A percentile compares a stretch with the other conserved stretches of the same genome.
phyloP scores from a whole-genome alignment of 64 coral and sea anemone species.

The Actinia tenebrosa region DNA sequence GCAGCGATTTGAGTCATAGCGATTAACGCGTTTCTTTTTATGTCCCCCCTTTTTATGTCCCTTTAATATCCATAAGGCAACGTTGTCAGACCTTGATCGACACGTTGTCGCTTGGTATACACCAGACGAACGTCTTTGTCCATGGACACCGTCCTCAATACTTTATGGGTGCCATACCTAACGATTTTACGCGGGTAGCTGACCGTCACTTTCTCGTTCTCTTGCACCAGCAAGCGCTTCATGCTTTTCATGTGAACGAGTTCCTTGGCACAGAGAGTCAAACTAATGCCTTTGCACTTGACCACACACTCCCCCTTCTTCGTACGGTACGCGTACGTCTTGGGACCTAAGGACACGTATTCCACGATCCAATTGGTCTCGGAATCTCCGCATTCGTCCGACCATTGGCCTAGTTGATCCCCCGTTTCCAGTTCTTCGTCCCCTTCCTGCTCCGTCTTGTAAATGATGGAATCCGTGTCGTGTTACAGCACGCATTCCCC shows the following conservation, averaged over 20 bases:
- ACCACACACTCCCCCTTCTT: not conserved
- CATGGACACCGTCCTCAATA: not conserved
- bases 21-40: no score
- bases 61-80: no score
- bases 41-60: no score
- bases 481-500: conserved; percentile 2
- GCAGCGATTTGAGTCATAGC: no score
- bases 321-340: not conserved
- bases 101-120: not conserved
- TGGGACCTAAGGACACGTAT: not conserved
- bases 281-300: not conserved
- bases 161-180: not conserved
- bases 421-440: not conserved
- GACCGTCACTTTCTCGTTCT: not conserved
- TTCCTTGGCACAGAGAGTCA: not conserved
- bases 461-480: conserved; percentile 27
- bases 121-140: not conserved
- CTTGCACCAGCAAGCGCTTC: not conserved
- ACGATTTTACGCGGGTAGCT: not conserved
- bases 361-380: not conserved
- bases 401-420: not conserved
- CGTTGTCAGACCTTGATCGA: no score
- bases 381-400: not conserved
- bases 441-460: not conserved
- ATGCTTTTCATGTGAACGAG: not conserved